A percentile compares a stretch with the other conserved stretches of the same genome.
phyloP scores from a whole-genome alignment of 92 coral and sea anemone species.

The Epizoanthus rinbou region DNA sequence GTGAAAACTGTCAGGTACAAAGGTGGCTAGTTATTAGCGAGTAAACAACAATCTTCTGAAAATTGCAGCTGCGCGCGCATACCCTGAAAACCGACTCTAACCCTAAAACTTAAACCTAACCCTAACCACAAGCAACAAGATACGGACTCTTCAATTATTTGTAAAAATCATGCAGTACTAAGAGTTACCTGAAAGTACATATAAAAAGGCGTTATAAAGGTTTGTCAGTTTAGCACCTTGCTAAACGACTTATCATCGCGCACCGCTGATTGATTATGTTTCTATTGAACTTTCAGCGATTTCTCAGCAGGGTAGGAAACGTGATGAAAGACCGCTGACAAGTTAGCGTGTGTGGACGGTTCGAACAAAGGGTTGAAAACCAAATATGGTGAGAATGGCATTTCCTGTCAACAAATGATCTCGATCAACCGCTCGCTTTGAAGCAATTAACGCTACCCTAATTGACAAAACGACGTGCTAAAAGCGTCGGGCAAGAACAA shows the following conservation, averaged over 20 bases:
- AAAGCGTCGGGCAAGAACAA: constrained; percentile 37
- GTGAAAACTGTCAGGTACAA: no score
- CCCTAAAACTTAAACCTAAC: no score
- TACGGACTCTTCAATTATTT: no score
- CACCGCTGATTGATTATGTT: neutral
- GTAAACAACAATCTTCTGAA: no score
- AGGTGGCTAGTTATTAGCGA: no score
- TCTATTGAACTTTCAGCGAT: neutral
- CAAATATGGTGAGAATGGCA: constrained; percentile 53
- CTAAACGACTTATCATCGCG: neutral
- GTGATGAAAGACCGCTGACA: constrained; percentile 40
- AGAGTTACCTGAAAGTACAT: no score
- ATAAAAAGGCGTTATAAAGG: no score
- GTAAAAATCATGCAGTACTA: no score
- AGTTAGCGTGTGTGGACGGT: neutral
- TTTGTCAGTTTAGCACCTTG: no score
- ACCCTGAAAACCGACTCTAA: no score
- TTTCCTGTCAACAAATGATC: constrained; percentile 60
- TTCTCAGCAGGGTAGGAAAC: neutral
- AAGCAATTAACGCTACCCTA: constrained; percentile 37
- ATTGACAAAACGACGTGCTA: constrained; percentile 43
- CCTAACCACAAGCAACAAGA: no score
- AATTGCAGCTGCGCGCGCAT: no score
- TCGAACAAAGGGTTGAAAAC: constrained; percentile 11
- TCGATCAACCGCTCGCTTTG: constrained; percentile 34